Evolutionary conservation across 2,797 vertebrate genomes (phyloP), one percentile per base, ranked within the genome.

Genomic region (Falco peregrinus): DNA sequence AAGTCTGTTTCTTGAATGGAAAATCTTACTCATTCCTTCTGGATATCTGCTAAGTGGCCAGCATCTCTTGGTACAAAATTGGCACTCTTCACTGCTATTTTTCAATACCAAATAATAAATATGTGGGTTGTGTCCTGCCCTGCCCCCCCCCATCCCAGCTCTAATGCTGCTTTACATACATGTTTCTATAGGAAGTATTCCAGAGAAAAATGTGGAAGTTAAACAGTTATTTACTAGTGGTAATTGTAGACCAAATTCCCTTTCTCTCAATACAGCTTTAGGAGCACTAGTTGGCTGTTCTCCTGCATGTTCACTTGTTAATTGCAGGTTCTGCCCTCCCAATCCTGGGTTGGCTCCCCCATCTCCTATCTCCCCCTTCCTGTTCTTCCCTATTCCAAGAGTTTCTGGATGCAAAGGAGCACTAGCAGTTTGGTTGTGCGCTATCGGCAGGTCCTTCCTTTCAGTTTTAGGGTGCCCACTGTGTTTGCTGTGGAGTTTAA

Each of bases 401-500:
- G 33, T 76, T 82, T 74, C 68, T 69, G 75, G 47, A 64, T 2
- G 1, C 1, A 9, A 37, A 65, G 3, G 6, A 69, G 54, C 17
- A 8, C n/a, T 53, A 31, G 45, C 48, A 68, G 31, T 61, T 59
- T 5, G 9, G 25, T 31, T 83, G 29, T 89, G 43, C 3, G 4
- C 78, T 57, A 4, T 18, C 67, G 45, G 73, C 51, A 75, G 33
- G 22, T 69, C 33, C 56, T 71, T 84, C n/a, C 45, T 77, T 80
- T 95, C 35, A 70, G 43, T 50, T 84, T 87, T 95, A 87, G 88
- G 74, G 80, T 90, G 57, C 60, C 25, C n/a, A 64, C 31, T 61
- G 2, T 71, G 22, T 87, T 89, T 96, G 67, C n/a, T 92, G 93
- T 96, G 88, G 76, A 86, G 67, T 51, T 54, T 48, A 87, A 96